These are phyloP conservation scores for Nipponia nippon DNA, from an alignment of 2,113 vertebrate genomes.

Conservation along the genomic window DNA sequence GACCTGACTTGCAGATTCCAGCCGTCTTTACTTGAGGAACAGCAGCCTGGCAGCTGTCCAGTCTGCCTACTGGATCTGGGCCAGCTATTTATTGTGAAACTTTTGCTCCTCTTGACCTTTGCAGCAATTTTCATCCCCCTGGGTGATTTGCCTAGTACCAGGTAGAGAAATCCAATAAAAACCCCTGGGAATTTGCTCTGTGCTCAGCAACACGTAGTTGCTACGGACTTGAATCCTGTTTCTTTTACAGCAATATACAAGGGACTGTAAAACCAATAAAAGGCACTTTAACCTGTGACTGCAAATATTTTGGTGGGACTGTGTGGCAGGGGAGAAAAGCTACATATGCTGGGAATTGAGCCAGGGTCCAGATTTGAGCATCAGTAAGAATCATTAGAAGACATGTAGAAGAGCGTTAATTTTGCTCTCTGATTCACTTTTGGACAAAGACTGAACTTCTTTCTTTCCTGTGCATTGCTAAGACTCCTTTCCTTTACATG, in stretches of 20 bases:
- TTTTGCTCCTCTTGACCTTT: conserved; percentile 37
- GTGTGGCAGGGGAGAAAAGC: background rate
- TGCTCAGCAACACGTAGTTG: background rate
- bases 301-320: background rate
- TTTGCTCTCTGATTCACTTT: background rate
- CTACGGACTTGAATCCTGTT: background rate
- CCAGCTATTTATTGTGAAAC: conserved; percentile 36
- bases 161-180: conserved; percentile 42
- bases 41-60: conserved; percentile 8
- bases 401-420: background rate
- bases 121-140: conserved; percentile 17
- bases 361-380: background rate
- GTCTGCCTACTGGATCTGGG: background rate
- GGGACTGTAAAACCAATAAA: conserved; percentile 1
- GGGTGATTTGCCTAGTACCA: conserved; percentile 25
- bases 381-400: background rate
- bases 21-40: background rate
- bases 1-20: conserved; percentile 4
- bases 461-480: background rate
- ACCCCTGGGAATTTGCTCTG: conserved; percentile 22
- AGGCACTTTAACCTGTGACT: background rate
- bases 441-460: background rate
- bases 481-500: background rate
- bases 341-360: background rate
- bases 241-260: conserved; percentile 10